These are phyloP conservation scores for Bos javanicus DNA, from an alignment of 2,113 vertebrate species.

Conservation along the genomic window DNA sequence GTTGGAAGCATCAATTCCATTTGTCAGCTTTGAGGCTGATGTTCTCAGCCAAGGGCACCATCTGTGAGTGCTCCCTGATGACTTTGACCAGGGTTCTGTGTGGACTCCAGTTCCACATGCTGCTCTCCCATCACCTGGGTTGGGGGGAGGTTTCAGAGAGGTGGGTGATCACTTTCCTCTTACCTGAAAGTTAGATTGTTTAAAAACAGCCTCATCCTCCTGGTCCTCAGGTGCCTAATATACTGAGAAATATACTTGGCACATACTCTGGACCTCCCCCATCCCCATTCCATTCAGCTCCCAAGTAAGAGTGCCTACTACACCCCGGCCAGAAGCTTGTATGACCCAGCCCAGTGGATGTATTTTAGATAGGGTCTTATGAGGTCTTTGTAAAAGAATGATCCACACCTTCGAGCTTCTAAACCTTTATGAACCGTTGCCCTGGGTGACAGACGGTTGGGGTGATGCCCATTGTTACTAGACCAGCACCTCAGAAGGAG, in stretches of 20 bases:
- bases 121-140: background rate
- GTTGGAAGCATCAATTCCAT: background rate
- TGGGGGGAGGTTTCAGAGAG: background rate
- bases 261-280: accelerated
- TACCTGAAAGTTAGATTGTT: background rate
- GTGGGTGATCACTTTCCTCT: background rate
- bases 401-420: background rate
- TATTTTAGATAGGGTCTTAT: background rate
- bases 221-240: background rate
- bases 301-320: too few species aligned
- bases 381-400: background rate
- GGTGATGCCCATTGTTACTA: background rate
- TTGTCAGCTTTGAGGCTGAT: background rate
- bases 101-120: background rate
- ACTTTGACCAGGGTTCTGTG: background rate
- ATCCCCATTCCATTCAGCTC: background rate
- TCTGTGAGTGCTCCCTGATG: background rate
- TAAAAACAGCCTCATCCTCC: background rate
- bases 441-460: background rate
- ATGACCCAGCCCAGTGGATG: background rate
- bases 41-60: background rate
- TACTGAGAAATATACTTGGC: background rate
- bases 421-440: background rate
- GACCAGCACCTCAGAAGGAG: background rate
- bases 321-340: background rate